phyloP scores from a whole-genome alignment of 2,888 invertebrate genomes.

The Heliconius sara region DNA sequence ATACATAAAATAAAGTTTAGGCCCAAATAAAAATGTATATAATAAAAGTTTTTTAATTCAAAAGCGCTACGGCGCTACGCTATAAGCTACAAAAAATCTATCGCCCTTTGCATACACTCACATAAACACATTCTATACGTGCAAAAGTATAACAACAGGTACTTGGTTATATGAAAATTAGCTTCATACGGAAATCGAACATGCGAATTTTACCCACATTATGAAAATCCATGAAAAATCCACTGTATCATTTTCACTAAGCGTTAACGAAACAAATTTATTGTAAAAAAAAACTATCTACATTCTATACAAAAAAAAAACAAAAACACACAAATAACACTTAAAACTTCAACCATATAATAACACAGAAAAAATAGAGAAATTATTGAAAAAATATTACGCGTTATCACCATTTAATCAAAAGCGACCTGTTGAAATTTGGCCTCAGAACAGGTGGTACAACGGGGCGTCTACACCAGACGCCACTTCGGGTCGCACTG shows the following conservation, averaged over 20 bases:
- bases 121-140: not conserved
- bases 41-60: not conserved
- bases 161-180: not conserved
- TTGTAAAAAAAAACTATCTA: not conserved
- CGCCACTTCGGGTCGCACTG: constrained; percentile 76
- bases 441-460: constrained; percentile 37
- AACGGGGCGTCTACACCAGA: constrained; percentile 72
- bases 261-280: not conserved
- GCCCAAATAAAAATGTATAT: not conserved
- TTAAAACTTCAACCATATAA: constrained; percentile 20
- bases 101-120: not conserved
- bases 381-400: constrained; percentile 63
- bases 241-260: not conserved
- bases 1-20: not conserved
- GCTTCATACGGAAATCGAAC: not conserved
- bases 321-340: not conserved
- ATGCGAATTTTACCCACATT: not conserved
- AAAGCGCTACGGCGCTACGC: not conserved
- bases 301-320: not conserved
- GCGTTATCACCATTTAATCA: constrained; percentile 77
- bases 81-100: not conserved
- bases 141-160: not conserved
- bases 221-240: not conserved
- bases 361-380: constrained; percentile 33
- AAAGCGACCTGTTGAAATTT: constrained; percentile 82